A percentile compares a stretch with the other conserved stretches of the same genome.
Conservation (phyloP, 2,797 vertebrate genomes). For the Falco peregrinus region DNA sequence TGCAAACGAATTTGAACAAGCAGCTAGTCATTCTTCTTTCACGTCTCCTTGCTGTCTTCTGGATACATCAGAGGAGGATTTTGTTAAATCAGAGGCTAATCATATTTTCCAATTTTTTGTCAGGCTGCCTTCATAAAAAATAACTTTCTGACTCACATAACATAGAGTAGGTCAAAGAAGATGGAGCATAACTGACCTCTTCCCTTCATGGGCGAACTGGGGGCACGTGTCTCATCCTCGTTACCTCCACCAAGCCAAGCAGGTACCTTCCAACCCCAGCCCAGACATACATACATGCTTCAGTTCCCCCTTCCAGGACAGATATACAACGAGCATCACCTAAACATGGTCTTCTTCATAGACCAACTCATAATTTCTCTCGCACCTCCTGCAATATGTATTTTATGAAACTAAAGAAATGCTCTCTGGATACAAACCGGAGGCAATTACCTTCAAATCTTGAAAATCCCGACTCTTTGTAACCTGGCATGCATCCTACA, state of each 20-base stretch:
- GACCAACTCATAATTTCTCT: neutral
- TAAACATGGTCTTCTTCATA: neutral
- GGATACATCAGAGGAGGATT: neutral
- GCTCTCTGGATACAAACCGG: neutral
- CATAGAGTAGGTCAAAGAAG: neutral
- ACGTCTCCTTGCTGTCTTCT: neutral
- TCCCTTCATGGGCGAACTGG: neutral
- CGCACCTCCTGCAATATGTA: neutral
- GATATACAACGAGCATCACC: neutral
- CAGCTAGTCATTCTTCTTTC: neutral
- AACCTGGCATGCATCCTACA: neutral
- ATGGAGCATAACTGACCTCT: fast-evolving
- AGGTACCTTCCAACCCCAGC: neutral
- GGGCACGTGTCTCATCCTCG: fast-evolving
- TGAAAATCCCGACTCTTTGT: neutral
- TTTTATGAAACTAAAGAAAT: neutral
- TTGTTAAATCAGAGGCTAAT: neutral
- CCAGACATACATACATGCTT: fast-evolving
- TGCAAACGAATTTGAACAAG: neutral
- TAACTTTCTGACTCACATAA: neutral
- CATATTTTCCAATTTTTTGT: neutral
- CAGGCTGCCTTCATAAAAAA: neutral
- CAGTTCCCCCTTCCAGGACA: neutral
- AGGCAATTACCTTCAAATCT: neutral
- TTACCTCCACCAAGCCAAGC: neutral